Evolutionary conservation across 2,888 invertebrate genomes (phyloP).

Genomic region (Hydroisotoma schaefferi): DNA sequence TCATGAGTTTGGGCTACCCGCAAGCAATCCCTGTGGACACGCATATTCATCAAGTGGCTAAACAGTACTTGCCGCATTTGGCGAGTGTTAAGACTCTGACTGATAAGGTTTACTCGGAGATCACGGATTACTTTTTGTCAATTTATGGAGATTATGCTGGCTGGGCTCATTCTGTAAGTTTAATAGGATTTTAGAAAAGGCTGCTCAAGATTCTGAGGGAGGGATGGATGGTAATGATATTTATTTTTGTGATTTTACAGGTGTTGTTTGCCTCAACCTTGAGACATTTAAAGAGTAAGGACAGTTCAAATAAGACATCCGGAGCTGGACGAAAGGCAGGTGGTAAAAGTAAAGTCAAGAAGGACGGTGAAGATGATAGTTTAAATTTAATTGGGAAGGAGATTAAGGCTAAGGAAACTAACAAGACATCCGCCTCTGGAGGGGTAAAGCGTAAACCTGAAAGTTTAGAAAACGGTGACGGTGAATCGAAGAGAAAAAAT

Average conservation of each 20-base stretch:
- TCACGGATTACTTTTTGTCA: constrained; percentile 72
- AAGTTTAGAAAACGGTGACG: too few relatives aligned
- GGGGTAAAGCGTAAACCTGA: too few relatives aligned
- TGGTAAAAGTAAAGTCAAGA: background rate
- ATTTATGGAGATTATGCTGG: constrained; percentile 84
- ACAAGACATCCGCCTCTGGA: too few relatives aligned
- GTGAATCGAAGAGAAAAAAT: too few relatives aligned
- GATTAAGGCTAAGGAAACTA: too few relatives aligned
- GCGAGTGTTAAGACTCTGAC: constrained; percentile 72
- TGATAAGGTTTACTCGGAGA: constrained; percentile 77
- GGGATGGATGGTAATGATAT: too few relatives aligned
- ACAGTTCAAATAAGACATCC: background rate
- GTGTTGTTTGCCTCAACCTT: constrained; percentile 42
- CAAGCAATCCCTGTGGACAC: constrained; percentile 92
- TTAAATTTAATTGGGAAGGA: too few relatives aligned
- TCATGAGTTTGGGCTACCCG: constrained; percentile 89
- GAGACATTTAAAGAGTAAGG: constrained; percentile 27
- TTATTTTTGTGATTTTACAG: too few relatives aligned
- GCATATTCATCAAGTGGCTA: constrained; percentile 89
- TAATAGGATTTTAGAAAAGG: constrained; percentile 38
- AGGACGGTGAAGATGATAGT: too few relatives aligned
- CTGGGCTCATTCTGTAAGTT: constrained; percentile 92
- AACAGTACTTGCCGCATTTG: constrained; percentile 74
- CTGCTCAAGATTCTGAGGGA: background rate
- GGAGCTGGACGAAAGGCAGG: background rate